phyloP scores from a whole-genome alignment of 2,888 invertebrate genomes.

The Lissonota sp. region DNA sequence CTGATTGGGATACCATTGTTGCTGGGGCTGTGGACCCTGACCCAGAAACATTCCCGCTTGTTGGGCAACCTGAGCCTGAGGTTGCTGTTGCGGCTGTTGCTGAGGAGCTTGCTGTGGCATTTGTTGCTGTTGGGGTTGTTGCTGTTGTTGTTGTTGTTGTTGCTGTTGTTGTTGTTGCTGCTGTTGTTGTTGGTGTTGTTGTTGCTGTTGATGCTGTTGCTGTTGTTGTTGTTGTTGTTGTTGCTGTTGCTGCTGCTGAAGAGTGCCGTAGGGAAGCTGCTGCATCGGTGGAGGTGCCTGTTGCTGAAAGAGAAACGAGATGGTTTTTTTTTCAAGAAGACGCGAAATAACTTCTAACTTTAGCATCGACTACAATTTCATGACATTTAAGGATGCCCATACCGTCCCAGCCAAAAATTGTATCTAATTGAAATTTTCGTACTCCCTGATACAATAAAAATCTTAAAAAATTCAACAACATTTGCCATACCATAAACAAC shows the following conservation, averaged over 20 bases:
- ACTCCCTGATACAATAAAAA: no score
- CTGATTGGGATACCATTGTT: constrained; percentile 82
- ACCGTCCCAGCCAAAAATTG: no score
- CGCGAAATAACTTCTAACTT: no score
- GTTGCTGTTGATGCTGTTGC: constrained; percentile 77
- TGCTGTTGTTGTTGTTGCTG: constrained; percentile 84
- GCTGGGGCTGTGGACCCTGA: constrained; percentile 84
- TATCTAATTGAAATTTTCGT: no score
- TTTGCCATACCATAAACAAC: no score
- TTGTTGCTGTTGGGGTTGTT: constrained; percentile 76
- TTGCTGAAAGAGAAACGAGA: constrained; percentile 45
- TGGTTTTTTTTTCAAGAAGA: neutral
- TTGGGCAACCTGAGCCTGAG: constrained; percentile 78
- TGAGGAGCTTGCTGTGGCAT: constrained; percentile 76
- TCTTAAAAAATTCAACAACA: no score
- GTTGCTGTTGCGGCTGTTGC: constrained; percentile 80
- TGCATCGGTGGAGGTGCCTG: constrained; percentile 70
- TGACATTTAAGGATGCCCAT: no score
- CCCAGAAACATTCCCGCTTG: constrained; percentile 82
- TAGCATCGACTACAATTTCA: no score
- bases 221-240: no score
- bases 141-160: constrained; percentile 66
- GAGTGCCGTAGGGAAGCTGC: constrained; percentile 68
- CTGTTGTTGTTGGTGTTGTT: constrained; percentile 81
- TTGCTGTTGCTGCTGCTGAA: constrained; percentile 76